Evolutionary conservation across 2,113 vertebrate species (phyloP), one percentile per base, ranked within the genome.

Genomic region (Saguinus imperator): DNA sequence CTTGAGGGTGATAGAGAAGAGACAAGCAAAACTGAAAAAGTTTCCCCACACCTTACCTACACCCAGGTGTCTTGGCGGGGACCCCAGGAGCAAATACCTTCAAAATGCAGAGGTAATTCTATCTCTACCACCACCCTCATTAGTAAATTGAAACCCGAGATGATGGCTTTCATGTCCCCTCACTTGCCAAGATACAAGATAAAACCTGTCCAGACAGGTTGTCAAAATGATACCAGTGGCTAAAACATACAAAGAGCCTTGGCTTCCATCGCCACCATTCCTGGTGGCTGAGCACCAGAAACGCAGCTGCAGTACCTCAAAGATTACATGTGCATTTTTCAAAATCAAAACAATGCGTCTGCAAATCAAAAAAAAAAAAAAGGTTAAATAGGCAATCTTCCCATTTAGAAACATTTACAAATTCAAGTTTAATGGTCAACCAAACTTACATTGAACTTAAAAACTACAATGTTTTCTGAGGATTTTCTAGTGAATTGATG

Each of bases 381-480:
- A 29, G 25, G 27, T 88, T 80, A 91, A 91, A 25, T 81, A 66
- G 87, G 6, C 16, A 81, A 76, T 8, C 58, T 89, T 80, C 37
- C n/a, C 58, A 80, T 35, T 88, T 85, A 89, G 13, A 85, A 93
- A 80, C 23, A 77, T 87, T 50, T 66, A 82, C 50, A 86, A 86
- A 79, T 90, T 89, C 66, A 75, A 92, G 20, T 57, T 82, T 84
- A 79, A 52, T 14, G 23, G 18, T 75, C n/a, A 58, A 40, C 3
- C 25, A 70, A 87, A 64, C 14, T 66, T 75, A 32, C 23, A 27
- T 90, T 87, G 55, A 93, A 57, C 13, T 58, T 72, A 75, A 83
- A 90, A 81, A 14, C 73, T 64, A 40, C 57, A 76, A 9, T 61
- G 23, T 40, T 57, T 5, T 81, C 32, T 87, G 27, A 21, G 10